A percentile compares a stretch with the other conserved stretches of the same genome.
phyloP scores from a whole-genome alignment of 2,888 invertebrate species.

The Allolobophora icterica region DNA sequence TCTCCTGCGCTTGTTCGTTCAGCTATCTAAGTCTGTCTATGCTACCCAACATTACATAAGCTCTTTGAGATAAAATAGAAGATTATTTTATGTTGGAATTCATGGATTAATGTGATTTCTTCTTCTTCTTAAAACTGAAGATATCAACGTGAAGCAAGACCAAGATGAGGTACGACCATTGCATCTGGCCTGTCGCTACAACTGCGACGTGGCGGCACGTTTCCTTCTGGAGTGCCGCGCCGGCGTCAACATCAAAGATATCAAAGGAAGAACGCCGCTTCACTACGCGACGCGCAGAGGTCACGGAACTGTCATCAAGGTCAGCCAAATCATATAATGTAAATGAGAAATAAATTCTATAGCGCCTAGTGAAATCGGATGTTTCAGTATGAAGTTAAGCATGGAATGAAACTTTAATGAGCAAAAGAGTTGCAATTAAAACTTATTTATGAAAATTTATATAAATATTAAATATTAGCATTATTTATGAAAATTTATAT shows the following conservation, averaged over 20 bases:
- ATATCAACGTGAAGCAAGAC: slow-evolving; percentile 47
- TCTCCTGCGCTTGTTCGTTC: neutral
- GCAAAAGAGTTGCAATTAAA: neutral
- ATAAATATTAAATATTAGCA: too few relatives aligned
- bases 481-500: too few relatives aligned
- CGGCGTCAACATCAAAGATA: slow-evolving; percentile 47
- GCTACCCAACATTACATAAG: too few relatives aligned
- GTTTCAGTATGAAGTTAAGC: neutral
- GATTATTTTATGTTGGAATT: neutral
- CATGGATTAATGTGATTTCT: neutral
- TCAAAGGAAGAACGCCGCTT: slow-evolving; percentile 50
- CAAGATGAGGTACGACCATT: slow-evolving; percentile 47
- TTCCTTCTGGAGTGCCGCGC: slow-evolving; percentile 47
- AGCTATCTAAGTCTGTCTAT: neutral
- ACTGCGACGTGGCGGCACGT: slow-evolving; percentile 45
- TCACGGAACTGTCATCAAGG: slow-evolving; percentile 47
- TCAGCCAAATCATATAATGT: slow-evolving; percentile 27
- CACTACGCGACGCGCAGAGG: slow-evolving; percentile 51
- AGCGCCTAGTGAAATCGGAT: neutral
- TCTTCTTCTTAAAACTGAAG: slow-evolving; percentile 31
- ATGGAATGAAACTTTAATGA: neutral
- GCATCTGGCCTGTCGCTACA: slow-evolving; percentile 50
- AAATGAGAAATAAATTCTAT: neutral
- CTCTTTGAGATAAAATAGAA: neutral
- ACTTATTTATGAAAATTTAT: neutral